Base-by-base conservation (phyloP, 53 echinoderm and acorn worm genomes). In the Luidia sarsii region DNA sequence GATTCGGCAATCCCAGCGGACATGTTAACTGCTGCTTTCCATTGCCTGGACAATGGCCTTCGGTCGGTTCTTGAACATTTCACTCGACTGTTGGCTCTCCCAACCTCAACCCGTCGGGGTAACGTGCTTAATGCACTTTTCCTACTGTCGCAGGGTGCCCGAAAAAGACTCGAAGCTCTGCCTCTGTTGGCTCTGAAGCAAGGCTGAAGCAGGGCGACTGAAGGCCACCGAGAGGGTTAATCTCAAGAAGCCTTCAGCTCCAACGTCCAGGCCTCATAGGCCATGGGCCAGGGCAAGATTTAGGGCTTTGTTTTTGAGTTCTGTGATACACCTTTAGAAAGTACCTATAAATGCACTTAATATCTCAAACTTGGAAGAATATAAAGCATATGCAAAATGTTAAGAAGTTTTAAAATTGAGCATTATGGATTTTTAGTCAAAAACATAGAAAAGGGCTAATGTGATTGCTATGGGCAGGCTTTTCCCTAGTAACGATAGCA, bases 101-200 rank as follows among this genome's bases (percentile, higher is more conserved):
- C 43, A 2, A n/a, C 32, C n/a, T n/a, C n/a, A n/a, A n/a, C n/a
- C n/a, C 52, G n/a, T 11, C 31, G 50, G 9, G 34, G 50, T 15
- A 30, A 70, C 7, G 20, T 50, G 14, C 22, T 70, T 16, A 35
- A 51, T 15, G 52, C 52, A 1, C 70, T 70, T 21, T 70, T 70
- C 70, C 52, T 70, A 32, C 52, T 16, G 2, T 70, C 52, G 8
- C 23, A 48, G 18, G 46, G 67, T 3, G 67, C 67, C 28, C 25
- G 28, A 15, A 48, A 48, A 18, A 3, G 29, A 0, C 14, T 67
- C 2, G 67, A 67, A 14, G 23, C 9, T 38, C n/a, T n/a, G n/a
- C 64, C 39, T 0, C 32, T 37, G 18, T 19, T 34, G 1, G 39
- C 33, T 16, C n/a, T 21, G 20, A 51, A 70, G 50, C 51, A 32